Conservation (phyloP, 2,888 invertebrate species). For the Hydriomena furcata region DNA sequence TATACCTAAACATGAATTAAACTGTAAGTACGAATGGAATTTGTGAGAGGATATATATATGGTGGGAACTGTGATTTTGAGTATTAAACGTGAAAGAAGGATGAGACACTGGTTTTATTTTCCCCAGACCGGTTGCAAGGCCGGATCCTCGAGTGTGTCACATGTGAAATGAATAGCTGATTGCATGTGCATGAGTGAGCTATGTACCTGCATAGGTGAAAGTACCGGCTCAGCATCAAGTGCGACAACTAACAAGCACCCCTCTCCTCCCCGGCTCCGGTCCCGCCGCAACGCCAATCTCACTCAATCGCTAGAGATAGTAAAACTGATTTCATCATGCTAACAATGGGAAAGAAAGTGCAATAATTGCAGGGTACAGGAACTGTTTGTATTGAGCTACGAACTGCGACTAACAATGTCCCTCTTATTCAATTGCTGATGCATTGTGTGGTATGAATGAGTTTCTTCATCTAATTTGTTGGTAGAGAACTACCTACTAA, state of each 20-base stretch:
- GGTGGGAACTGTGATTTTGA: constrained; percentile 43
- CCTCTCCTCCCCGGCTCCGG: constrained; percentile 49
- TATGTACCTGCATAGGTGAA: constrained; percentile 69
- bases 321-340: constrained; percentile 74
- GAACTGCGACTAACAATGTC: constrained; percentile 23
- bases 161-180: constrained; percentile 47
- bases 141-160: constrained; percentile 30
- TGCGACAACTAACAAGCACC: constrained; percentile 64
- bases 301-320: constrained; percentile 76
- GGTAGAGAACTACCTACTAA: no score
- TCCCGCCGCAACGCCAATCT: constrained; percentile 57
- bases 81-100: constrained; percentile 42
- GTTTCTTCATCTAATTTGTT: not conserved
- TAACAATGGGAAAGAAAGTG: constrained; percentile 80
- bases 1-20: constrained; percentile 11
- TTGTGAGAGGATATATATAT: constrained; percentile 6
- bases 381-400: constrained; percentile 40
- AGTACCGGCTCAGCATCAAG: constrained; percentile 69
- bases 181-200: constrained; percentile 66
- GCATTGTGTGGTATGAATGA: constrained; percentile 1
- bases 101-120: constrained; percentile 41
- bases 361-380: constrained; percentile 77
- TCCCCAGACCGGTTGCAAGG: constrained; percentile 23
- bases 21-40: constrained; percentile 18
- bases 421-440: constrained; percentile 20